Evolutionary conservation across 2,113 vertebrate genomes (phyloP).

Genomic region (Lophochroa leadbeateri): DNA sequence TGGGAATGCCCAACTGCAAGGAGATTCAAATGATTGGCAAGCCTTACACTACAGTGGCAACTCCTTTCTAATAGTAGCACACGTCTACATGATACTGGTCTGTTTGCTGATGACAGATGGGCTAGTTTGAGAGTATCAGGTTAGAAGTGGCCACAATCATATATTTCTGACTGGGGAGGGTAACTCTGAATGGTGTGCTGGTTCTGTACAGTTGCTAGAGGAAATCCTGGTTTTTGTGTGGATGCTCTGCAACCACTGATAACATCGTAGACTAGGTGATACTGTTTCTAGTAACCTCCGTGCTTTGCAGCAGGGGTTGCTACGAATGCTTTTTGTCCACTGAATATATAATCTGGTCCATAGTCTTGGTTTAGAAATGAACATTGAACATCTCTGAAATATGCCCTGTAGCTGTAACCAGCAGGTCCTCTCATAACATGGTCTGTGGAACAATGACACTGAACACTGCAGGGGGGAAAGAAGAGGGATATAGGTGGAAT

Average conservation of each 20-base stretch:
- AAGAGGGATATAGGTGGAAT: background rate
- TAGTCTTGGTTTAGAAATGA: background rate
- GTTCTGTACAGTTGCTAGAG: background rate
- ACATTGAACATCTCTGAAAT: background rate
- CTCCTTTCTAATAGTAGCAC: background rate
- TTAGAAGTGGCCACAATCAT: background rate
- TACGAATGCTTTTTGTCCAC: background rate
- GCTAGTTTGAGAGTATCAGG: background rate
- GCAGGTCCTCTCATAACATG: rapidly evolving
- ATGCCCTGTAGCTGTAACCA: background rate
- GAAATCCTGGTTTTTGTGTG: background rate
- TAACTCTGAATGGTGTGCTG: background rate
- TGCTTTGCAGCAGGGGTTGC: background rate
- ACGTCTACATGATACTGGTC: background rate
- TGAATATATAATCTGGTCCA: background rate
- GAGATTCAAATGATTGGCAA: background rate
- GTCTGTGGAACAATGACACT: background rate
- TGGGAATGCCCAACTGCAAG: background rate
- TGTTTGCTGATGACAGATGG: background rate
- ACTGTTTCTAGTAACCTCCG: background rate
- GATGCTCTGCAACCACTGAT: rapidly evolving
- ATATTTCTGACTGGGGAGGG: background rate
- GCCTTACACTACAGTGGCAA: rapidly evolving
- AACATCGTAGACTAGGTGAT: background rate
- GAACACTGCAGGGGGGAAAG: background rate